Evolutionary conservation across 2,888 invertebrate genomes (phyloP), one percentile per base, ranked within the genome.

Genomic region (Drosophila emarginata): DNA sequence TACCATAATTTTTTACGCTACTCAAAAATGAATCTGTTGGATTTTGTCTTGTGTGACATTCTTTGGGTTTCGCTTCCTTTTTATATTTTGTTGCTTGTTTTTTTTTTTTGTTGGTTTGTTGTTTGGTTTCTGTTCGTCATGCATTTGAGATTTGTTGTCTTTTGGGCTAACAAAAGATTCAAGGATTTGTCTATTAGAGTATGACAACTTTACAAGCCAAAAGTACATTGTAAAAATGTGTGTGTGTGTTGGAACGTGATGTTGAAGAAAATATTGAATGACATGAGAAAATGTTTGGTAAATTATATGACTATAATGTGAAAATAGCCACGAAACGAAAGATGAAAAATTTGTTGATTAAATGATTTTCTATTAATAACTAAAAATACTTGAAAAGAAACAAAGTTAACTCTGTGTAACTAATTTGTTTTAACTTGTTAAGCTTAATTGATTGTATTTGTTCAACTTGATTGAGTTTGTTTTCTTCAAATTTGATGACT

Each of bases 1-100:
- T 79, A 75, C 74, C 79, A 85, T 81, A 83, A 85, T 76, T 66
- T 72, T 76, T 72, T 63, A 71, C 67, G 76, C 72, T 70, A 62
- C 79, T 76, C 72, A 74, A 64, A 82, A 70, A 72, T 67, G 60
- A 86, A 78, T 80, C 68, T 83, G 58, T 65, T 61, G 62, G 61
- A 39, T 74, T 64, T 60, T 18, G n/a, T 37, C 45, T 45, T 45
- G 45, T 45, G 45, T 45, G 45, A 45, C 45, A 45, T 45, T 45
- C 45, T 21, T 45, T 45, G 45, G 45, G 18, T 45, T 45, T 21
- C 18, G 2, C 5, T 21, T 45, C 4, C 45, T 45, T 12, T 45
- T 15, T 32, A 26, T 32, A 6, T 32, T 9, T 5, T 60, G 40
- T 4, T 60, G 18, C 61, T 69, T 26, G 28, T 56, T 56, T 60